A percentile compares a stretch with the other conserved stretches of the same genome.
Conservation (phyloP, 2,888 invertebrate genomes). For the Terebella lapidaria region DNA sequence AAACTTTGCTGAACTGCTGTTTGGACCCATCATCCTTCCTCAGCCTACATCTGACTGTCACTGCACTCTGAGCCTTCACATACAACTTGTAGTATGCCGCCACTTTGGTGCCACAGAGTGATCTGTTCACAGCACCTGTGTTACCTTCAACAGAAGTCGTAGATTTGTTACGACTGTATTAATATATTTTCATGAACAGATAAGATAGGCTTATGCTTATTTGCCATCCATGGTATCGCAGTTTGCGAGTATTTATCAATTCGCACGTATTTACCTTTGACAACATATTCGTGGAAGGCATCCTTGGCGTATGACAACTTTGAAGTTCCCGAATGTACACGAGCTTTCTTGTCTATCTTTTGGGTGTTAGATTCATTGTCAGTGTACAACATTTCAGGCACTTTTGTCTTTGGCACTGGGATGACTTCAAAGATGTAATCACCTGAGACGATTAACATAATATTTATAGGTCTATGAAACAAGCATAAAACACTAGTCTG, state of each 20-base stretch:
- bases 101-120: constrained; percentile 35
- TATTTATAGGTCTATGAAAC: too few species aligned
- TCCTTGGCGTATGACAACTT: too few species aligned
- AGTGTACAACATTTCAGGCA: constrained; percentile 40
- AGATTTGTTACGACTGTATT: too few species aligned
- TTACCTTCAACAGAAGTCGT: background rate
- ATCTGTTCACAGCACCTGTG: background rate
- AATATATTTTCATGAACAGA: too few species aligned
- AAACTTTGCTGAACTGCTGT: constrained; percentile 10
- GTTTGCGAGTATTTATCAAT: too few species aligned
- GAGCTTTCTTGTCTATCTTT: constrained; percentile 9
- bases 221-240: too few species aligned
- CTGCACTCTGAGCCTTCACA: constrained; percentile 33
- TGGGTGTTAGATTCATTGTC: constrained; percentile 49
- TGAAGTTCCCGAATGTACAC: constrained; percentile 15
- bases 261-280: too few species aligned
- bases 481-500: too few species aligned
- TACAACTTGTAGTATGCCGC: constrained; percentile 41
- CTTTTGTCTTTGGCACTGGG: background rate
- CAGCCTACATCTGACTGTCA: constrained; percentile 38
- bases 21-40: background rate
- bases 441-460: too few species aligned
- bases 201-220: too few species aligned
- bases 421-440: background rate
- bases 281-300: constrained; percentile 40